These are phyloP conservation scores for Galerucella calmariensis DNA, from an alignment of 2,888 invertebrate species.

Conservation along the genomic window DNA sequence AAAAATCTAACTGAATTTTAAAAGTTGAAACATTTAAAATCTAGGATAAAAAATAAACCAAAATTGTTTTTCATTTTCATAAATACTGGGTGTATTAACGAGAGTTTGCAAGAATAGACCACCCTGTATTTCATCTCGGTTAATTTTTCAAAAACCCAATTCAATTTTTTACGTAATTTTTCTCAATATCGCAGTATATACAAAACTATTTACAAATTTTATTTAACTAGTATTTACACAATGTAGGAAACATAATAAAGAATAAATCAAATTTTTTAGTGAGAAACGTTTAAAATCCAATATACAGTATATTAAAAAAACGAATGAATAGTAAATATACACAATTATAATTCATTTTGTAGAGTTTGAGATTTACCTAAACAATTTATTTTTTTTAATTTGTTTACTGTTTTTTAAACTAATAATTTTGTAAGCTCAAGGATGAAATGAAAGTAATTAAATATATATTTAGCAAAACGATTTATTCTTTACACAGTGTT, in stretches of 20 bases:
- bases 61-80: not conserved
- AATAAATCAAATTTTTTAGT: not conserved
- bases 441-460: too few relatives aligned
- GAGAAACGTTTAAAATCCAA: not conserved
- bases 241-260: not conserved
- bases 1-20: not conserved
- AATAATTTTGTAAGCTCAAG: too few relatives aligned
- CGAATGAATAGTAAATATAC: too few relatives aligned
- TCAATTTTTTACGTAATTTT: not conserved
- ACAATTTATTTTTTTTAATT: too few relatives aligned
- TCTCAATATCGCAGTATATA: not conserved
- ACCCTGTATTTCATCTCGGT: not conserved
- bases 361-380: too few relatives aligned
- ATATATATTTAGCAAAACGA: too few relatives aligned
- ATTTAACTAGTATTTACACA: not conserved
- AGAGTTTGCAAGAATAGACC: not conserved
- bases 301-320: not conserved
- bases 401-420: too few relatives aligned
- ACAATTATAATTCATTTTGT: too few relatives aligned
- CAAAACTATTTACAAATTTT: not conserved
- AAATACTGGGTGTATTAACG: not conserved
- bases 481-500: too few relatives aligned
- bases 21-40: not conserved
- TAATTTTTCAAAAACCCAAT: not conserved
- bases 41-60: not conserved